Conservation (phyloP, 2,797 vertebrate genomes). For the Urophycis tenuis region DNA sequence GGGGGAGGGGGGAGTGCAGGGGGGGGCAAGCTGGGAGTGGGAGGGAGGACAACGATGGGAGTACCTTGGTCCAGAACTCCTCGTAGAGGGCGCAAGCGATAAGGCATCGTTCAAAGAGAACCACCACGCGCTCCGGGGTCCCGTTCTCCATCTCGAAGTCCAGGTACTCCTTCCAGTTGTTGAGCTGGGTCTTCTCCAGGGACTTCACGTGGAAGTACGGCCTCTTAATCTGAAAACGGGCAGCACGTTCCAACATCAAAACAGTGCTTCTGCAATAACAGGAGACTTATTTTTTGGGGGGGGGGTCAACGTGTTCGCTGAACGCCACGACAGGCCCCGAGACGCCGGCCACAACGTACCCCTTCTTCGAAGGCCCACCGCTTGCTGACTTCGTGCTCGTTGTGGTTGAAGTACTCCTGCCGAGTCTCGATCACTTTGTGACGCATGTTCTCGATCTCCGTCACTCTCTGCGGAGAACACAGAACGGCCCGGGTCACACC, state of each 20-base stretch:
- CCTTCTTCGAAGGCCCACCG: constrained; percentile 97
- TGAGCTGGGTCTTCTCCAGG: constrained; percentile 95
- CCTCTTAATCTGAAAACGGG: constrained; percentile 82
- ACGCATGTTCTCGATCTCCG: constrained; percentile 99
- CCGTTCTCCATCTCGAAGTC: constrained; percentile 98
- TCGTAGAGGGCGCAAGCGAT: constrained; percentile 99
- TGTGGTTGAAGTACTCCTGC: constrained; percentile 96
- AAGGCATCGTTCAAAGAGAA: constrained; percentile 97
- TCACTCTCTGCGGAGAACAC: constrained; percentile 79
- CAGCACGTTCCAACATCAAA: neutral
- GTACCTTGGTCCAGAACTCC: constrained; percentile 99
- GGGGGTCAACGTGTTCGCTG: neutral
- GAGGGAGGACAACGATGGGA: constrained; percentile 27
- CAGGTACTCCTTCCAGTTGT: constrained; percentile 99
- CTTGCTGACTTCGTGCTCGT: constrained; percentile 98
- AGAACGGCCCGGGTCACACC: neutral
- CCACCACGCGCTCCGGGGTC: constrained; percentile 91
- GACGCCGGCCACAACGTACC: constrained; percentile 67
- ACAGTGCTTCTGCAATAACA: neutral
- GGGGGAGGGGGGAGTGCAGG: constrained; percentile 67
- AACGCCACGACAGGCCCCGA: neutral
- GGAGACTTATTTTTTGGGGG: constrained; percentile 1
- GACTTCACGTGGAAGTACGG: constrained; percentile 99
- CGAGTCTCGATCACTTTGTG: constrained; percentile 93
- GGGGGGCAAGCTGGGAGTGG: constrained; percentile 56